Evolutionary conservation across 2,113 vertebrate species (phyloP).

Genomic region (Eurypyga helias): DNA sequence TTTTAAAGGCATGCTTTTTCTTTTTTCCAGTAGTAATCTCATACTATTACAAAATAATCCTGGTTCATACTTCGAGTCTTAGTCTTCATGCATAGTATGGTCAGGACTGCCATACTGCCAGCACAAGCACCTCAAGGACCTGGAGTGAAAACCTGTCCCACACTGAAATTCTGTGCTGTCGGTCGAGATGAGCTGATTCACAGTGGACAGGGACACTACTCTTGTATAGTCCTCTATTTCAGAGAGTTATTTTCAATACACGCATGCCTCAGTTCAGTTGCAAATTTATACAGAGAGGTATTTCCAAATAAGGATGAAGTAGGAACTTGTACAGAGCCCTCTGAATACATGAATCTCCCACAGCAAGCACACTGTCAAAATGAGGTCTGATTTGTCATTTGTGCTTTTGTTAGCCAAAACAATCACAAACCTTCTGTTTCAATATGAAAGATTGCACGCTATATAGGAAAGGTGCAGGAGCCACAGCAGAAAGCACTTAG

Average conservation of each 20-base stretch:
- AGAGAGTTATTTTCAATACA: background rate
- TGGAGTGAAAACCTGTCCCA: background rate
- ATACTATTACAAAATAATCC: background rate
- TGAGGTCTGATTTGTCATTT: slow-evolving; percentile 5
- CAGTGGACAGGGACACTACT: background rate
- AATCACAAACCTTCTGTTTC: background rate
- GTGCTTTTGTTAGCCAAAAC: background rate
- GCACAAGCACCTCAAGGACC: background rate
- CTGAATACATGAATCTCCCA: background rate
- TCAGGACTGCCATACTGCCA: background rate
- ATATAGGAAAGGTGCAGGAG: background rate
- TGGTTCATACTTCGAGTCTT: background rate
- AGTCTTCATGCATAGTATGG: background rate
- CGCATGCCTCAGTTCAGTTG: background rate
- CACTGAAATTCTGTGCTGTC: background rate
- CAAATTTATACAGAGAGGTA: background rate
- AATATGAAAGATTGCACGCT: background rate
- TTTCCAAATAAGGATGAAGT: background rate
- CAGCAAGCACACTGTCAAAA: background rate
- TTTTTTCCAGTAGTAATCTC: background rate
- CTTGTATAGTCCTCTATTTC: background rate
- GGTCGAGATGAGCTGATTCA: background rate
- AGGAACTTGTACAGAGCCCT: background rate
- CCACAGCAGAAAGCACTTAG: background rate
- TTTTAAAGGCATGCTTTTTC: background rate